Base-by-base conservation (phyloP, 2,113 vertebrate genomes). In the Larimichthys polyactis region DNA sequence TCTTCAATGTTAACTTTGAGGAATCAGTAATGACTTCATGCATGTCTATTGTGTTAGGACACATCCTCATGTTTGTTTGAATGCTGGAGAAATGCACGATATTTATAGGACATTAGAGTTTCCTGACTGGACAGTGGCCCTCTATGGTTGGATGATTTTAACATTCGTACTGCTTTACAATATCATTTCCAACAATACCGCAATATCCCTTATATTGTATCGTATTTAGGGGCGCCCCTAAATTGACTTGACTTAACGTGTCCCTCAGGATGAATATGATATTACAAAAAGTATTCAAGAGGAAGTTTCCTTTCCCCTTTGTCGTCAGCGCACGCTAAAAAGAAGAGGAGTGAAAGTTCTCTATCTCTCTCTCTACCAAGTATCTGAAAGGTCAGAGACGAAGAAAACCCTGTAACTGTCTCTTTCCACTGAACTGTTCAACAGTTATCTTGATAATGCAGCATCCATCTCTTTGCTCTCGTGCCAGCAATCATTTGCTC, bases 401-500 rank as follows among this genome's bases (percentile, higher is more conserved):
- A 70, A 73, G 66, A 68, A 84, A 90, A 84, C 48, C 55, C 72
- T 88, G 82, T 81, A 88, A 90, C 88, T 73, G 78, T 81, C 65
- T 87, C 69, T 92, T 91, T 94, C 90, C 92, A 92, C 79, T 78
- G 79, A 91, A 67, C 81, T 89, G 82, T 90, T 89, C 64, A 92
- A 82, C 87, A 89, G 79, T 60, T 27, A 48, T 63, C 60, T 65
- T 72, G 83, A 92, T 92, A 91, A 85, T 27, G 40, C 75, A n/a
- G 82, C 52, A 82, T 84, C 70, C 44, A 75, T 82, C 74, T 74
- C 57, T 62, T 43, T 75, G 78, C 73, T 85, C 69, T 78, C 52
- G 22, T 64, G 85, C 91, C 87, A 86, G 65, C 62, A 46, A 77
- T 87, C 75, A 78, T 88, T 81, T 65, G 58, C 27, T 86, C 51